Evolutionary conservation across 2,888 invertebrate genomes (phyloP).

Genomic region (Leptothorax acervorum): DNA sequence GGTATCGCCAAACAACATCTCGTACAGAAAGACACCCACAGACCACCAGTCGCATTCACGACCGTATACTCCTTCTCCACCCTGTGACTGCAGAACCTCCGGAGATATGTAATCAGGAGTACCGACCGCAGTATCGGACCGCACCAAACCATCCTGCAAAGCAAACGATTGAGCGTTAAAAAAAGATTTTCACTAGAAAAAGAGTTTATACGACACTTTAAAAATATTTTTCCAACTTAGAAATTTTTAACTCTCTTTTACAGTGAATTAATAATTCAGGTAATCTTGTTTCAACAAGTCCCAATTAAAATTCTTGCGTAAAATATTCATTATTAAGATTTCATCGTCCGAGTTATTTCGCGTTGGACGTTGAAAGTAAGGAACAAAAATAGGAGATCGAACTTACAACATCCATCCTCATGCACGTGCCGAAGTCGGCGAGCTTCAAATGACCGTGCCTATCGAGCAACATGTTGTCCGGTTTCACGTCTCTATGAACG

Average conservation of each 20-base stretch:
- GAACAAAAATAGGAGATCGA: neutral
- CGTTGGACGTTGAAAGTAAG: neutral
- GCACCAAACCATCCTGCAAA: conserved; percentile 94
- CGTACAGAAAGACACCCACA: conserved; percentile 99
- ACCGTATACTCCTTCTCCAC: conserved; percentile 98
- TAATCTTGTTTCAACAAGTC: neutral
- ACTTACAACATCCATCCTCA: conserved; percentile 96
- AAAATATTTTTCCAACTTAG: neutral
- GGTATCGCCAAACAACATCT: conserved; percentile 99
- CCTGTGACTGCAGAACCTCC: conserved; percentile 98
- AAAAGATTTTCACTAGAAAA: neutral
- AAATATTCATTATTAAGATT: neutral
- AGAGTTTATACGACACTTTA: neutral
- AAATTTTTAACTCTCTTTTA: neutral
- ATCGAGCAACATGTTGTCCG: conserved; percentile 99
- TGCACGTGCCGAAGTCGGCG: conserved; percentile 99
- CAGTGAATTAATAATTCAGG: neutral
- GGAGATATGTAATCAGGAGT: conserved; percentile 99
- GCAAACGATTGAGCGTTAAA: conserved; percentile 25
- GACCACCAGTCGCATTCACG: conserved; percentile 99
- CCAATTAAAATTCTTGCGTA: neutral
- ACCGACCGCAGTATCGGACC: conserved; percentile 99
- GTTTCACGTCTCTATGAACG: conserved; percentile 98
- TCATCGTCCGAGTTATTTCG: neutral
- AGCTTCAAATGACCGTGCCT: conserved; percentile 98